Conservation (phyloP, 1,140 invertebrate genomes). For the Drosophila pseudoobscura region DNA sequence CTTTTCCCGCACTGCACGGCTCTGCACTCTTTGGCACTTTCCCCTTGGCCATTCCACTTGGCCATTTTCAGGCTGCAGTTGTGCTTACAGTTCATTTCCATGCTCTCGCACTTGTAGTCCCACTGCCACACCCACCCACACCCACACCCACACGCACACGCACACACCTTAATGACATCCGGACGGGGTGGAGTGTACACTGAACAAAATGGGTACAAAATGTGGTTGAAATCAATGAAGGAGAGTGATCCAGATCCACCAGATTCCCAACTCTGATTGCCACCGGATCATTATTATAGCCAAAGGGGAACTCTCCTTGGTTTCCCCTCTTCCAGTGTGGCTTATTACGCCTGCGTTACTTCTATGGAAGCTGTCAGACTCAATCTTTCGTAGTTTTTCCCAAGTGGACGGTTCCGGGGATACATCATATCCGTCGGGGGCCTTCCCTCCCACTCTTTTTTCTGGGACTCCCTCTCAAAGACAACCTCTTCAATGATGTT, state of each 20-base stretch:
- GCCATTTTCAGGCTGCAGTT: constrained; percentile 34
- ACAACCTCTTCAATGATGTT: constrained; percentile 47
- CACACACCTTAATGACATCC: constrained; percentile 73
- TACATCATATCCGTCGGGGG: constrained; percentile 32
- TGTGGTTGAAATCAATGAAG: no score
- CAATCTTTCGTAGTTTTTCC: background rate
- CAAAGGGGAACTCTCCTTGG: no score
- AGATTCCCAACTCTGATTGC: no score
- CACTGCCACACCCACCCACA: constrained; percentile 35
- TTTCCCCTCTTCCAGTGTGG: no score
- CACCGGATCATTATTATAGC: no score
- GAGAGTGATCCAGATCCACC: no score
- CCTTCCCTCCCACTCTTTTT: constrained; percentile 7
- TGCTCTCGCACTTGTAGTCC: constrained; percentile 57
- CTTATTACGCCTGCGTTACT: no score
- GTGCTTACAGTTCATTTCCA: constrained; percentile 26
- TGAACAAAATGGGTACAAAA: no score
- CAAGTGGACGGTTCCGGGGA: constrained; percentile 15
- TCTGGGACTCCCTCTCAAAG: constrained; percentile 9
- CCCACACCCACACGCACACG: constrained; percentile 4
- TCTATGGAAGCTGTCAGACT: no score
- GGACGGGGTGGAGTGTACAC: constrained; percentile 27
- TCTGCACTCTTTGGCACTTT: constrained; percentile 22
- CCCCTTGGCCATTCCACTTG: constrained; percentile 40
- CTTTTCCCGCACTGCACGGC: background rate